Conservation (phyloP, 2,888 invertebrate species). For the Microctonus aethiopoides region DNA sequence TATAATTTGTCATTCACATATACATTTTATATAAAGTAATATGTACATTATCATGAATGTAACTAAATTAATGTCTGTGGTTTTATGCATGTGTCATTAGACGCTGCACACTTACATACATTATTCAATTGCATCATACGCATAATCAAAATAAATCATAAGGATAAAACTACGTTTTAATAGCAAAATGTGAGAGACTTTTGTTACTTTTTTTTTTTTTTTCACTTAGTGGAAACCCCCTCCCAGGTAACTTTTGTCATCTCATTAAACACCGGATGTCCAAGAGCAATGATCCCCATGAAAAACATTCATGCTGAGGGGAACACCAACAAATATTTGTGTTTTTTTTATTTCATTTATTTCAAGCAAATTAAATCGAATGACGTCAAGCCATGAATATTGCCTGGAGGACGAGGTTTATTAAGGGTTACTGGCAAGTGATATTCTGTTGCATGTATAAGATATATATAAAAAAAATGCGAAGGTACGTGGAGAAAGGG, state of each 20-base stretch:
- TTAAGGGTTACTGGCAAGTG: background rate
- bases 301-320: background rate
- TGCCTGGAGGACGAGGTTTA: background rate
- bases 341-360: no score
- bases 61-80: background rate
- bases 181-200: no score
- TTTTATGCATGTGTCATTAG: no score
- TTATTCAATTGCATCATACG: no score
- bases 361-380: background rate
- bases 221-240: background rate
- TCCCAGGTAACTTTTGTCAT: background rate
- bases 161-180: no score
- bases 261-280: background rate
- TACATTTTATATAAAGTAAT: no score
- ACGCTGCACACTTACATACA: no score
- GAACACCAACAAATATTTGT: background rate
- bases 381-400: background rate
- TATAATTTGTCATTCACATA: background rate
- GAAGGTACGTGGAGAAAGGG: background rate
- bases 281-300: background rate
- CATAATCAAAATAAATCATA: no score
- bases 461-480: background rate
- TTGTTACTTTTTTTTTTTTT: no score
- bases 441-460: background rate
- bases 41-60: background rate